These are phyloP conservation scores for Tuberolachnus salignus DNA, from an alignment of 2,888 invertebrate species.

Conservation along the genomic window DNA sequence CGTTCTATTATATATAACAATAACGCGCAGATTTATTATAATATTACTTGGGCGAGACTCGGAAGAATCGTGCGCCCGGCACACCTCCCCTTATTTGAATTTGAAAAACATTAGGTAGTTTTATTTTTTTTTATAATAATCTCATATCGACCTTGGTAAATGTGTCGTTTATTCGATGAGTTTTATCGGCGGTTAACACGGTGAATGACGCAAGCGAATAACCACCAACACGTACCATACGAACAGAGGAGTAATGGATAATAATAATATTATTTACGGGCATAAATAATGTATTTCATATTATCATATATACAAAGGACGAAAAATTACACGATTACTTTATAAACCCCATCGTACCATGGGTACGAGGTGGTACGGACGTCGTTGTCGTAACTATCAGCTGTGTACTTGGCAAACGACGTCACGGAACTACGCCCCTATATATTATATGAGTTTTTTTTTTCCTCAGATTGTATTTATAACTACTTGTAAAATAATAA, in stretches of 20 bases:
- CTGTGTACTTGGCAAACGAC: slow-evolving; percentile 2
- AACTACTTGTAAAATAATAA: neutral
- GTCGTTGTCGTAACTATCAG: neutral
- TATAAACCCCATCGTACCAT: slow-evolving; percentile 7
- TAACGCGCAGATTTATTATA: neutral
- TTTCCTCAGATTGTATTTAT: slow-evolving; percentile 28
- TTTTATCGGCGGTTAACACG: slow-evolving; percentile 13
- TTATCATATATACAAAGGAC: neutral
- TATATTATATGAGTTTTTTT: neutral
- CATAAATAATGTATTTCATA: neutral
- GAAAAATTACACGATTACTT: slow-evolving; percentile 10
- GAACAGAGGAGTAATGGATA: neutral
- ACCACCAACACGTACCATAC: neutral
- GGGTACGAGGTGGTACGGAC: slow-evolving; percentile 40
- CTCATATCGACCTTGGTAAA: slow-evolving; percentile 12
- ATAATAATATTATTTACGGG: neutral
- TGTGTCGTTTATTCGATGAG: neutral
- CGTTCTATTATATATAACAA: neutral
- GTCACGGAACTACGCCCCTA: slow-evolving; percentile 31
- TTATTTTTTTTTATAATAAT: neutral
- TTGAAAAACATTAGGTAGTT: neutral
- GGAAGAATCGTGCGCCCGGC: neutral
- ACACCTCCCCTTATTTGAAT: neutral
- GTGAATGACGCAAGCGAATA: neutral
- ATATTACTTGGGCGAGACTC: neutral